These are phyloP conservation scores for Anthoscopus minutus DNA, from an alignment of 2,113 vertebrate species.

Conservation along the genomic window DNA sequence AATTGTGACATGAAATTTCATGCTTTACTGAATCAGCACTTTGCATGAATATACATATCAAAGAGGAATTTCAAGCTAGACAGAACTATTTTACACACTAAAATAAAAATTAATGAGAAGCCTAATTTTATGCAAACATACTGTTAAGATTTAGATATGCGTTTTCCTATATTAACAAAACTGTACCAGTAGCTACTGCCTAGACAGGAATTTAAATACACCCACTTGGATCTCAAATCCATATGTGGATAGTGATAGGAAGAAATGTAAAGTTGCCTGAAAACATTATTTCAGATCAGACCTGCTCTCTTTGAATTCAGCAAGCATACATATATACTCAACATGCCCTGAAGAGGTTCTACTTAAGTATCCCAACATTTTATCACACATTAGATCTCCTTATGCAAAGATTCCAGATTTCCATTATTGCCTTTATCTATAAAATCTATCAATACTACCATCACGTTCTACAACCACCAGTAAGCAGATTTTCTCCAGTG, in stretches of 20 bases:
- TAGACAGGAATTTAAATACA: neutral
- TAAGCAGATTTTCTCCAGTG: neutral
- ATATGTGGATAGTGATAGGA: neutral
- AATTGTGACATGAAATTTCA: neutral
- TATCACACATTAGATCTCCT: neutral
- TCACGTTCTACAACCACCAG: neutral
- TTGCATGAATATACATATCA: neutral
- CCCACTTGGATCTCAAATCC: neutral
- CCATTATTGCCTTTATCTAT: neutral
- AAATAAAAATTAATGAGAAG: neutral
- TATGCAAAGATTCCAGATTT: neutral
- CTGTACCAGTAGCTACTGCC: neutral
- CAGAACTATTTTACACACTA: neutral
- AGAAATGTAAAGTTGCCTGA: neutral
- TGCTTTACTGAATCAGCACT: neutral
- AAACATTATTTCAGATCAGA: neutral
- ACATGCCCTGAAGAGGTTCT: neutral
- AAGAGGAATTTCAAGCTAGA: neutral
- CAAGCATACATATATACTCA: neutral
- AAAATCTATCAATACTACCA: neutral
- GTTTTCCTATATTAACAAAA: neutral
- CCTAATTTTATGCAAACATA: neutral
- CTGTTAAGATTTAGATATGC: neutral
- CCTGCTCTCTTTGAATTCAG: neutral
- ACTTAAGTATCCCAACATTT: neutral